Base-by-base conservation (phyloP, 2,888 invertebrate genomes). In the Acrocyrtus sp. region DNA sequence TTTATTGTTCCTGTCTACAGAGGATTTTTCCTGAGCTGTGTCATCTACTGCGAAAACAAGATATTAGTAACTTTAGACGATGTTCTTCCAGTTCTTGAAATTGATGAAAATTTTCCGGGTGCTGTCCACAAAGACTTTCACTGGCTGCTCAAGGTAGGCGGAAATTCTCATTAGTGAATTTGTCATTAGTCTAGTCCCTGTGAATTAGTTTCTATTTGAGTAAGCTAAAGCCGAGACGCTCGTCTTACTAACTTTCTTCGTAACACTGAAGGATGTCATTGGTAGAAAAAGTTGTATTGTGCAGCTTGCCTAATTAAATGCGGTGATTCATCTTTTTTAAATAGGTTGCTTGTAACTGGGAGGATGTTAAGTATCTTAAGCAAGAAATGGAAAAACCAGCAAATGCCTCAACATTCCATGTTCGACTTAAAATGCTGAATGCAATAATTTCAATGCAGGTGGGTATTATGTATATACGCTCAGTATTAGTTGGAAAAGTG, bases 1-100 rank as follows among this genome's bases (percentile, higher is more conserved):
- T n/a, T n/a, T n/a, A n/a, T n/a, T n/a, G n/a, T n/a, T n/a, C n/a
- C 47, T 48, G 57, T 66, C 86, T 87, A 4, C 86, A 95, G 98
- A 76, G 98, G 98, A 1, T 93, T 97, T 5, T 97, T 95, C 84
- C 86, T 99, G 81, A 94, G 96, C 0, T 95, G 96, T 83, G 89
- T 98, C 74, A 87, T 98, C 43, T 97, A 96, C 86, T 93, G 94
- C 84, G 98, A 98, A 83, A 97, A 98, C 84, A 95, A 94, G 84
- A 92, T 99, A 57, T 87, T 98, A 82, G 95, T 97, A 68, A 98
- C 98, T 39, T 95, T 95, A 81, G 98, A 98, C 85, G 98, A 99
- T 84, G 95, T 95, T 85, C 87, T 98, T 74, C 98, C 98, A 0
- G 94, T 97, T 72, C 93, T 98, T 82, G 97, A 98, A 86, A 94